phyloP scores from a whole-genome alignment of 2,113 vertebrate genomes.

The Okapia johnstoni region DNA sequence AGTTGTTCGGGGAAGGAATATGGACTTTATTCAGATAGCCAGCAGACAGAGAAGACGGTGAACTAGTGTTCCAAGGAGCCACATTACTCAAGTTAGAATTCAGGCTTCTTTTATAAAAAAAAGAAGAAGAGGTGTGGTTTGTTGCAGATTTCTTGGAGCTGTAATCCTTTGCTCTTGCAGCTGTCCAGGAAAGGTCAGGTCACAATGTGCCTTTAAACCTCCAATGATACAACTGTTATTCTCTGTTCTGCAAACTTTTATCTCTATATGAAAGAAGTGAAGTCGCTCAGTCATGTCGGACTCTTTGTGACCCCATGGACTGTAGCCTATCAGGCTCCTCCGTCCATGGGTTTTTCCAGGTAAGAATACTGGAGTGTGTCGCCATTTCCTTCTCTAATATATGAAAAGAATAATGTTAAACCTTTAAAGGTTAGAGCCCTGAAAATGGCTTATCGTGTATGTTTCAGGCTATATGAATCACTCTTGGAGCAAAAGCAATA shows the following conservation, averaged over 20 bases:
- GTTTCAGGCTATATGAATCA: not conserved
- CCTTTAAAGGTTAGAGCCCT: not conserved
- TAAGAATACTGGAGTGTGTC: not conserved
- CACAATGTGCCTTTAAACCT: not conserved
- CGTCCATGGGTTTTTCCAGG: not conserved
- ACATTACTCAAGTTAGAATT: not conserved
- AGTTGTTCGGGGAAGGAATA: not conserved
- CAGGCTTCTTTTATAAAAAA: not conserved
- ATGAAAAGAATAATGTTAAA: not conserved
- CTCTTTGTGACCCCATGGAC: not conserved
- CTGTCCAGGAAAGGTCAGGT: not conserved
- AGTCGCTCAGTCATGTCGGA: accelerated
- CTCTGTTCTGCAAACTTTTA: not conserved
- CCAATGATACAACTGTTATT: not conserved
- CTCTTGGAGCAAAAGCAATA: not conserved
- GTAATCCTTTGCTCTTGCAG: not conserved
- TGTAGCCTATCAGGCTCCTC: not conserved
- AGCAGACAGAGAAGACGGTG: not conserved
- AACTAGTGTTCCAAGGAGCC: not conserved
- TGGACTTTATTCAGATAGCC: not conserved
- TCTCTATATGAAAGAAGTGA: not conserved
- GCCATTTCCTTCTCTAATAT: not conserved
- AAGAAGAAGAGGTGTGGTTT: not conserved
- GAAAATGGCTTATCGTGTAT: not conserved
- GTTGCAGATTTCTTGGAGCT: not conserved